phyloP scores from a whole-genome alignment of 2,113 vertebrate species.

The Xiphorhynchus elegans region DNA sequence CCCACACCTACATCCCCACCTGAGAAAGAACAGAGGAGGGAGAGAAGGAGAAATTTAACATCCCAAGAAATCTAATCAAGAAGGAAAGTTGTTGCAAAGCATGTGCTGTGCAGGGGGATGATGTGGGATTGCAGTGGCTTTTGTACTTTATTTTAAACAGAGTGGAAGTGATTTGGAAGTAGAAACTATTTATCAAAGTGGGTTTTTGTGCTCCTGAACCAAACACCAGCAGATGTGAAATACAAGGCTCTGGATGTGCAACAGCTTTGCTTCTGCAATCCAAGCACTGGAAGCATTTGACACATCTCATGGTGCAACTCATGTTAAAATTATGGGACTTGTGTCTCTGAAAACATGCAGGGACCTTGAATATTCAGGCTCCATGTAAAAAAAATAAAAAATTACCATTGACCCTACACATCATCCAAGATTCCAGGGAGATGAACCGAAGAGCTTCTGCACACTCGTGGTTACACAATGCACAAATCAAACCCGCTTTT shows the following conservation, averaged over 20 bases:
- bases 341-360: background rate
- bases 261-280: background rate
- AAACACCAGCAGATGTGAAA: background rate
- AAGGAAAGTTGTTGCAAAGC: background rate
- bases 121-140: background rate
- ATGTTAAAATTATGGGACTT: background rate
- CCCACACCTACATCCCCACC: fast-evolving
- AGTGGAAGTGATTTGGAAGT: background rate
- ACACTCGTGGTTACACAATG: background rate
- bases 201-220: background rate
- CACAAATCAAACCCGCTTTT: background rate
- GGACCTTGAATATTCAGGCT: background rate
- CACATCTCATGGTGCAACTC: background rate
- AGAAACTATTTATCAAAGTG: background rate
- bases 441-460: background rate
- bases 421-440: background rate
- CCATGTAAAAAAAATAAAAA: background rate
- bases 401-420: background rate
- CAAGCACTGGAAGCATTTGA: background rate
- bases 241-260: fast-evolving
- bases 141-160: background rate
- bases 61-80: background rate
- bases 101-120: background rate
- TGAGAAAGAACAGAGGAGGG: background rate
- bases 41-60: background rate